Conservation (phyloP, 1,140 invertebrate genomes). For the Riptortus pedestris region DNA sequence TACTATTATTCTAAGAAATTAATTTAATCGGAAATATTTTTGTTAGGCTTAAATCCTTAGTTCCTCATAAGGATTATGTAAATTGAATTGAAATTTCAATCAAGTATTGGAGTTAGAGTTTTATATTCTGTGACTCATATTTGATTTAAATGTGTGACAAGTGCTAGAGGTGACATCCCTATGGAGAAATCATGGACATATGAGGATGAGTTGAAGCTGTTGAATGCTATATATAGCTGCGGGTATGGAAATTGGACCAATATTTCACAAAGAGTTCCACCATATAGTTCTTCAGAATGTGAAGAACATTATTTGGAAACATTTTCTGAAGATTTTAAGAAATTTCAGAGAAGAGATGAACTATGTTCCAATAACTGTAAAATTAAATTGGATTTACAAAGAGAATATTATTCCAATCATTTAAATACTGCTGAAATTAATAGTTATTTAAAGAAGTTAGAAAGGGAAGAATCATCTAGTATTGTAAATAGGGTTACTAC, state of each 20-base stretch:
- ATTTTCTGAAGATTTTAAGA: background rate
- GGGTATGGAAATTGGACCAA: constrained; percentile 16
- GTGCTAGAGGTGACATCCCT: too few relatives aligned
- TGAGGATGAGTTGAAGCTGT: constrained; percentile 16
- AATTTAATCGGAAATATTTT: too few relatives aligned
- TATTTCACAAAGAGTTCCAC: background rate
- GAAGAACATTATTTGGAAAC: constrained; percentile 9
- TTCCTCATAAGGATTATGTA: too few relatives aligned
- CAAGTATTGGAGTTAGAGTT: too few relatives aligned
- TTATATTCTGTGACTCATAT: too few relatives aligned
- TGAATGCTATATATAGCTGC: background rate
- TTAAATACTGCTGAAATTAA: background rate
- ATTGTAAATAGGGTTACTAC: background rate
- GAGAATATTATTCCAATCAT: background rate
- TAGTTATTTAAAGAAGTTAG: background rate
- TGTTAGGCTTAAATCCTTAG: too few relatives aligned
- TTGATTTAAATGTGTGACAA: too few relatives aligned
- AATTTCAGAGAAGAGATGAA: background rate
- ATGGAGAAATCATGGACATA: background rate
- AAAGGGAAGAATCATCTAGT: background rate
- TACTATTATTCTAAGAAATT: too few relatives aligned
- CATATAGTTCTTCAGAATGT: background rate
- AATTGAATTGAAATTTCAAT: too few relatives aligned
- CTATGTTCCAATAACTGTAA: constrained; percentile 19
- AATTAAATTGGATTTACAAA: background rate